phyloP scores from a whole-genome alignment of 2,797 vertebrate genomes.

The Pseudopleuronectes americanus region DNA sequence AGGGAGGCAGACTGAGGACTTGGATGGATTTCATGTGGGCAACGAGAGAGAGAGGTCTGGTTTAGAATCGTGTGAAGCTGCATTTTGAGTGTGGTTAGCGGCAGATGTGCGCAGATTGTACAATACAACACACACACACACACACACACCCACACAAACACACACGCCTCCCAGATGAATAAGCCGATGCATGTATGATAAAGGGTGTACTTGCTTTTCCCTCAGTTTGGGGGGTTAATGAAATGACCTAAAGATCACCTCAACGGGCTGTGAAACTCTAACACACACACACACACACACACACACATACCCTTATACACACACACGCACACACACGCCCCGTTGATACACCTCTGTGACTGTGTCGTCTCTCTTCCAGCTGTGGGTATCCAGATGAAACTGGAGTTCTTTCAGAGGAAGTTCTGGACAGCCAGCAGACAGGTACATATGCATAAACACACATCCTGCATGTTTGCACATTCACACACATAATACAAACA shows the following conservation, averaged over 20 bases:
- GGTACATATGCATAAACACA: conserved; percentile 78
- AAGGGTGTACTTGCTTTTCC: conserved; percentile 5
- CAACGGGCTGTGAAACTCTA: not conserved
- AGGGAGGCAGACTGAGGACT: conserved; percentile 45
- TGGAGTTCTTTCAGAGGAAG: conserved; percentile 98
- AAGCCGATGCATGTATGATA: conserved; percentile 26
- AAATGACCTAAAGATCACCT: conserved; percentile 23
- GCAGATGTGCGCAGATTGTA: conserved; percentile 25
- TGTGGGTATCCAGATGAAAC: conserved; percentile 99
- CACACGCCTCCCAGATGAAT: conserved; percentile 28
- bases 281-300: not conserved
- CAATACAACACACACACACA: conserved; percentile 13
- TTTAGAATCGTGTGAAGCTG: conserved; percentile 40
- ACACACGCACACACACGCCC: not conserved
- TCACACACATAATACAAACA: not conserved
- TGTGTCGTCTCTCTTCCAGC: conserved; percentile 81
- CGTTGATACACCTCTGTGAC: not conserved
- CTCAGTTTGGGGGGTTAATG: conserved; percentile 11
- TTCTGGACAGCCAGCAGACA: conserved; percentile 99
- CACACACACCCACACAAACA: not conserved
- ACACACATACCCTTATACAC: not conserved
- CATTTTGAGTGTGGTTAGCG: conserved; percentile 45
- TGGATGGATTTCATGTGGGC: conserved; percentile 53
- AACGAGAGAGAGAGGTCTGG: conserved; percentile 42
- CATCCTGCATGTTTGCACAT: not conserved